These are phyloP conservation scores for Mustela nigripes DNA, from an alignment of 2,113 vertebrate species.

Conservation along the genomic window DNA sequence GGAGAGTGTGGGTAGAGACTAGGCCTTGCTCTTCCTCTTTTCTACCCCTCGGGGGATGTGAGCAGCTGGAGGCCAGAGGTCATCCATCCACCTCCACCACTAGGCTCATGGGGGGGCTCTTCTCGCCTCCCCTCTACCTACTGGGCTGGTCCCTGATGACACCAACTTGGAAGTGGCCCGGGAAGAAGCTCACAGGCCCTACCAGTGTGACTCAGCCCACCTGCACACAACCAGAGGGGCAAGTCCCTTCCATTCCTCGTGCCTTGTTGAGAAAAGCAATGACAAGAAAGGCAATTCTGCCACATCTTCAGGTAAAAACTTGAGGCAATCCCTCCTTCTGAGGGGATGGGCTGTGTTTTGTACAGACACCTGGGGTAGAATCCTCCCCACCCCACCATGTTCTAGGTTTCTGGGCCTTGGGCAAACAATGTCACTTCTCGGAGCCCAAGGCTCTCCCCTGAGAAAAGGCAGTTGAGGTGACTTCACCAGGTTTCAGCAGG, in stretches of 20 bases:
- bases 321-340: neutral
- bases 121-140: neutral
- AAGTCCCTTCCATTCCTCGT: neutral
- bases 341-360: too few species aligned
- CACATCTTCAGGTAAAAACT: neutral
- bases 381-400: neutral
- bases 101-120: neutral
- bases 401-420: neutral
- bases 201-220: neutral
- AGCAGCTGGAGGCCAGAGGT: neutral
- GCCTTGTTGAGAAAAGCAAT: neutral
- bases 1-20: too few species aligned
- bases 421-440: neutral
- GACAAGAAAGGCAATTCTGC: neutral
- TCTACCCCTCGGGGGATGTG: neutral
- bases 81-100: neutral
- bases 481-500: neutral
- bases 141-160: neutral
- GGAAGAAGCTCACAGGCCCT: neutral
- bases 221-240: neutral
- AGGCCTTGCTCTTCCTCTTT: neutral
- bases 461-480: neutral
- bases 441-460: neutral
- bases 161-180: neutral
- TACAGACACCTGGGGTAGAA: neutral